These are phyloP conservation scores for Morus bassanus DNA, from an alignment of 2,797 vertebrate genomes.

Conservation along the genomic window DNA sequence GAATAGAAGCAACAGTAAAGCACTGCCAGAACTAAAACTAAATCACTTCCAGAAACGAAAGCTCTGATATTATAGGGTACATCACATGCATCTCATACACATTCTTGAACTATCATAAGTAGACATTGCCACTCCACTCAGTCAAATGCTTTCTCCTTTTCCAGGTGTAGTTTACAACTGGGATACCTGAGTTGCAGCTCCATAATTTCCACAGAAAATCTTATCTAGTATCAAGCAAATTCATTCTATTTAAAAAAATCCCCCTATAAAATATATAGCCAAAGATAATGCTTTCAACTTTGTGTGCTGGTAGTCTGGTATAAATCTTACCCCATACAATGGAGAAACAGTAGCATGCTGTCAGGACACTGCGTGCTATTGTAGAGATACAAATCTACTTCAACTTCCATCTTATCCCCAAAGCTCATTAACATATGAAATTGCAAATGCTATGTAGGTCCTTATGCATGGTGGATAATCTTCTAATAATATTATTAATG, in stretches of 20 bases:
- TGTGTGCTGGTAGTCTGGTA: not conserved
- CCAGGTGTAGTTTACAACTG: not conserved
- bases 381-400: conserved; percentile 32
- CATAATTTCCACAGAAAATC: not conserved
- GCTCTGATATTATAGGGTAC: not conserved
- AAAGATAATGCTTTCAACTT: conserved; percentile 25
- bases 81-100: not conserved
- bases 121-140: not conserved
- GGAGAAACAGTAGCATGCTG: not conserved
- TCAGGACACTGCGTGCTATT: not conserved
- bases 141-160: not conserved
- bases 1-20: not conserved
- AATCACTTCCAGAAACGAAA: not conserved
- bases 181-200: not conserved
- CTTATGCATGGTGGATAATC: conserved; percentile 2
- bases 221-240: conserved; percentile 43
- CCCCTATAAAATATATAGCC: conserved; percentile 1
- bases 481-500: conserved; percentile 25
- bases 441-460: not conserved
- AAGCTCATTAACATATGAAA: conserved; percentile 8
- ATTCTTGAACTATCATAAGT: not conserved
- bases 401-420: conserved; percentile 3
- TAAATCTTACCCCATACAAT: conserved; percentile 30
- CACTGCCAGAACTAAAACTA: not conserved
- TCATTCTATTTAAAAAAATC: not conserved